Evolutionary conservation across 92 coral and sea anemone genomes (phyloP).

Genomic region (Scolanthus callimorphus): DNA sequence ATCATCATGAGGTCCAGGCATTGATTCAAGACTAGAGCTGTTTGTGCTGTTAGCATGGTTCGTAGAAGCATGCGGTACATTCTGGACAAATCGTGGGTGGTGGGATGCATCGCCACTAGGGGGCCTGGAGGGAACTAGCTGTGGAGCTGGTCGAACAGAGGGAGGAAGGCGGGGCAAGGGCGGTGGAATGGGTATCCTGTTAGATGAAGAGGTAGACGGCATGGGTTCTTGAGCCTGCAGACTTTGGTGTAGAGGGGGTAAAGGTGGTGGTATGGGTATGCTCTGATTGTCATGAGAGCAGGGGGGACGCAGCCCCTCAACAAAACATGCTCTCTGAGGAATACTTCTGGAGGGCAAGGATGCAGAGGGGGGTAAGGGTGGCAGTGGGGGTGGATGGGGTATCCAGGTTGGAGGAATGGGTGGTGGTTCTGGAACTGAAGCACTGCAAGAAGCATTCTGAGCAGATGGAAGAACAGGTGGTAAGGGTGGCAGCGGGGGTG

Average conservation of each 20-base stretch:
- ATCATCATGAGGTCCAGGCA: too few species aligned
- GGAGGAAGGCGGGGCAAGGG: slow-evolving; percentile 8
- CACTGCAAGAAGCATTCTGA: not conserved
- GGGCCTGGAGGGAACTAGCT: too few species aligned
- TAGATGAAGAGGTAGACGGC: too few species aligned
- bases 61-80: too few species aligned
- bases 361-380: slow-evolving; percentile 9
- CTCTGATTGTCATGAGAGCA: too few species aligned
- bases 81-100: too few species aligned
- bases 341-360: too few species aligned
- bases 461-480: not conserved
- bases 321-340: too few species aligned
- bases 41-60: too few species aligned
- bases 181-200: slow-evolving; percentile 1
- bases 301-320: too few species aligned
- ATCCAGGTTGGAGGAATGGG: slow-evolving; percentile 4
- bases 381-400: not conserved
- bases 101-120: not conserved
- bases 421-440: slow-evolving; percentile 5
- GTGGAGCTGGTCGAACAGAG: too few species aligned
- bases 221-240: not conserved
- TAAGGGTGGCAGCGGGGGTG: slow-evolving; percentile 4
- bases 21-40: too few species aligned
- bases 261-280: not conserved
- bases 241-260: not conserved